Evolutionary conservation across 2,888 invertebrate genomes (phyloP).

Genomic region (Folsomia manolachei): DNA sequence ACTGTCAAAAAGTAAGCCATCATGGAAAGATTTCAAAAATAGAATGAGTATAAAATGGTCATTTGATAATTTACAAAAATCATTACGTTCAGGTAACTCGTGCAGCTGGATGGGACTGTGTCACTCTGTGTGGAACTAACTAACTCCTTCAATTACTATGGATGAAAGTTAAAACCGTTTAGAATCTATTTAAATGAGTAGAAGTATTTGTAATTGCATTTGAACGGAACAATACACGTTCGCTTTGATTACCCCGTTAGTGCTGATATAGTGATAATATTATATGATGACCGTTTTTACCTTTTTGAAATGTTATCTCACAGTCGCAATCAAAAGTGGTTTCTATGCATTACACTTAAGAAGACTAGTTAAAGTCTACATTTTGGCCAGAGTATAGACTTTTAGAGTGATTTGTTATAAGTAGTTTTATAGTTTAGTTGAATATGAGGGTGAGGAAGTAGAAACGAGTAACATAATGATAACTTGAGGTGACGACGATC

Average conservation of each 20-base stretch:
- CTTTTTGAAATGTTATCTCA: background rate
- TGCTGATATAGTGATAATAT: background rate
- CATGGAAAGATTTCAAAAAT: too few relatives aligned
- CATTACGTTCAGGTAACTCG: background rate
- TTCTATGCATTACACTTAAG: background rate
- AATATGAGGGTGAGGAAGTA: too few relatives aligned
- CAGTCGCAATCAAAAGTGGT: background rate
- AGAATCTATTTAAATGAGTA: background rate
- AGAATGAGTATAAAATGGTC: too few relatives aligned
- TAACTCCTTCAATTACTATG: too few relatives aligned
- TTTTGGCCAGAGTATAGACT: background rate
- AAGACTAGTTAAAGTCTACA: background rate
- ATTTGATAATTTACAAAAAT: too few relatives aligned
- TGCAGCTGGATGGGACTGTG: background rate
- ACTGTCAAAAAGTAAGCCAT: background rate
- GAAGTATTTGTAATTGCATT: background rate
- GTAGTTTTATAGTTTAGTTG: too few relatives aligned
- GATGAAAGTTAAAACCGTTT: background rate
- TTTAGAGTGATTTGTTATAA: background rate
- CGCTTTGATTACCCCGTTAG: background rate
- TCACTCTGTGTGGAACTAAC: too few relatives aligned
- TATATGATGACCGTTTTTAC: background rate
- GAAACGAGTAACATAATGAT: too few relatives aligned
- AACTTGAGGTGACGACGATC: background rate
- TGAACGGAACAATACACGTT: background rate